Evolutionary conservation across 2,888 invertebrate genomes (phyloP), one percentile per base, ranked within the genome.

Genomic region (Carterocephalus palaemon): DNA sequence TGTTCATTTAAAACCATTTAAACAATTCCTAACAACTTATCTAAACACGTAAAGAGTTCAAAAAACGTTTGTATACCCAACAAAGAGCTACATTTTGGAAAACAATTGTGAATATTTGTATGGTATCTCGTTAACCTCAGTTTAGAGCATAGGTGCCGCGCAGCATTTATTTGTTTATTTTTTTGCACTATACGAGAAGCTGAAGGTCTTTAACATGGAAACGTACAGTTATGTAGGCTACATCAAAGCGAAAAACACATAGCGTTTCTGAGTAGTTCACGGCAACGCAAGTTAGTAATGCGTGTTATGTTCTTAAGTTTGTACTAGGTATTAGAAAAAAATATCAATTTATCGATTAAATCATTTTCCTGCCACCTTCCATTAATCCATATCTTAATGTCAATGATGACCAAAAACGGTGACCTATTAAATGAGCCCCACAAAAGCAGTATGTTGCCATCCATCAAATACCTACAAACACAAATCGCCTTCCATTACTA

Each of bases 401-500:
- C n/a, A n/a, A n/a, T n/a, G n/a, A n/a, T n/a, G n/a, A n/a, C n/a
- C n/a, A n/a, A n/a, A n/a, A n/a, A n/a, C n/a, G n/a, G 15, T 28
- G 9, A 34, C 33, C 34, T 34, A 34, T 28, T 28, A 41, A 26
- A 23, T 19, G 33, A 16, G n/a, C 20, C 9, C 28, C 13, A 34
- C 33, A 12, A 22, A 34, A 34, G 9, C 28, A 36, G 34, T 28
- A 22, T 28, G 29, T 28, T 23, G 7, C 12, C 29, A 29, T 31
- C 36, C 43, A 43, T 43, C 43, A 43, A 31, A 36, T 52, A 56
- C 47, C 54, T 68, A 64, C 67, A 71, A 67, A 75, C 70, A 73
- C 67, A 75, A 78, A 81, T 75, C 76, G 74, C 73, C 75, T 65
- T 79, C 85, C 84, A 85, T 86, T 86, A 85, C 69, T 63, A 65